Base-by-base conservation (phyloP, 2,113 vertebrate species). In the Puffinus mauretanicus region DNA sequence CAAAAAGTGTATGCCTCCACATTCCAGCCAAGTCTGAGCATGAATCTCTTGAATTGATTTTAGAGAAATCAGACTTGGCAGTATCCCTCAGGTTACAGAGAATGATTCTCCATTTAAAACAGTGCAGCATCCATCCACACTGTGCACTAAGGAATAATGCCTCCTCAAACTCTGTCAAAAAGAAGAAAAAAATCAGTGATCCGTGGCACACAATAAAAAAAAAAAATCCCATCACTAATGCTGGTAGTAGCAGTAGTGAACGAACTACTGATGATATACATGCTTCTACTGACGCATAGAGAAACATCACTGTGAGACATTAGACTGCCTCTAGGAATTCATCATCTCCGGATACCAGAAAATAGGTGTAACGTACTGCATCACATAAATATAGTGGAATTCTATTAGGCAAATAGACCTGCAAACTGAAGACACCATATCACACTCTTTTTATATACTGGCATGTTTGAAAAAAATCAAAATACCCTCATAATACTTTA, bases 1-100 rank as follows among this genome's bases (percentile, higher is more conserved):
- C 44, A 95, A 77, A 91, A 86, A 77, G 18, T 60, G 10, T 69
- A 52, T 75, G 52, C 30, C 49, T 93, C 67, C 54, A 24, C 44
- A 42, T 62, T 85, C 34, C 76, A 96, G 67, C 71, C 88, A 94
- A 86, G n/a, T 14, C 96, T 80, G 66, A 91, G 75, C 54, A 82
- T 77, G 65, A 93, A 90, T 84, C 46, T 86, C 91, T 62, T 85
- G 86, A 94, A 91, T 11, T 65, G 91, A 89, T 95, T 94, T 93
- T 57, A 64, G 64, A 86, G 88, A 34, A 60, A 84, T 77, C 58
- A 80, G 67, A 36, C 79, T 88, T 95, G 80, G 79, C 79, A 94
- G 60, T 49, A 94, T 49, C 88, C 82, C 88, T 90, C 47, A 83
- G 92, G 90, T 96, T 76, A 81, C 32, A 86, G 85, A 67, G 82